Evolutionary conservation across 1,140 invertebrate genomes (phyloP).

Genomic region (Zaprionus africanus): DNA sequence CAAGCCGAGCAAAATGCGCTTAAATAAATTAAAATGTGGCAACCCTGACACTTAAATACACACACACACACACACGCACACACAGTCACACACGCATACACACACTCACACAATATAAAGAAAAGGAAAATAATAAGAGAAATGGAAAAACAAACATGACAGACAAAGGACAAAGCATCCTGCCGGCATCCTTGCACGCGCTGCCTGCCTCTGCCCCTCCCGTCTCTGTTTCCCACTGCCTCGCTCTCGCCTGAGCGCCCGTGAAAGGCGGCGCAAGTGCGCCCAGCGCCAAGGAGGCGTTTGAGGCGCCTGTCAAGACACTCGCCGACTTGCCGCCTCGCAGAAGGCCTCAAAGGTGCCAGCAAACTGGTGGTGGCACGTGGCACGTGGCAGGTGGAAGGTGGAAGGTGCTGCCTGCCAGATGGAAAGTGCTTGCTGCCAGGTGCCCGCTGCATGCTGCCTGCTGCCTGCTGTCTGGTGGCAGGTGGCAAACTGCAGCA

Average conservation of each 20-base stretch:
- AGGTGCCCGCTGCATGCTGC: background rate
- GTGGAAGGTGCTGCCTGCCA: conserved; percentile 8
- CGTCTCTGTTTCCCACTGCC: too few species aligned
- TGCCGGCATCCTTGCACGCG: conserved; percentile 38
- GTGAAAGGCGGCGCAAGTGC: conserved; percentile 62
- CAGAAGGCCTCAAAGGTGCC: conserved; percentile 20
- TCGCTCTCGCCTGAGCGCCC: conserved; percentile 51
- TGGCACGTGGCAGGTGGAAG: background rate
- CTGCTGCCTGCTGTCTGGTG: background rate
- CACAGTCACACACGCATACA: background rate
- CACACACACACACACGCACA: conserved; percentile 9
- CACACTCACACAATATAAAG: background rate
- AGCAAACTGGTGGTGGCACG: conserved; percentile 22
- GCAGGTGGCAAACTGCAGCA: background rate
- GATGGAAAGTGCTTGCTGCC: conserved; percentile 5
- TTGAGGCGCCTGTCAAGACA: conserved; percentile 33
- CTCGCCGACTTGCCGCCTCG: background rate
- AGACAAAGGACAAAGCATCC: conserved; percentile 38
- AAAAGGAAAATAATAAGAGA: conserved; percentile 14
- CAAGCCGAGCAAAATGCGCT: conserved; percentile 57
- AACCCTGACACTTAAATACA: conserved; percentile 70
- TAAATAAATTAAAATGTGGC: conserved; percentile 80
- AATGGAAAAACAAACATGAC: conserved; percentile 42
- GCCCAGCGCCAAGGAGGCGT: conserved; percentile 48
- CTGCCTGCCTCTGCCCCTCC: background rate